These are phyloP conservation scores for Blennius ocellaris DNA, from an alignment of 2,113 vertebrate genomes.

Conservation along the genomic window DNA sequence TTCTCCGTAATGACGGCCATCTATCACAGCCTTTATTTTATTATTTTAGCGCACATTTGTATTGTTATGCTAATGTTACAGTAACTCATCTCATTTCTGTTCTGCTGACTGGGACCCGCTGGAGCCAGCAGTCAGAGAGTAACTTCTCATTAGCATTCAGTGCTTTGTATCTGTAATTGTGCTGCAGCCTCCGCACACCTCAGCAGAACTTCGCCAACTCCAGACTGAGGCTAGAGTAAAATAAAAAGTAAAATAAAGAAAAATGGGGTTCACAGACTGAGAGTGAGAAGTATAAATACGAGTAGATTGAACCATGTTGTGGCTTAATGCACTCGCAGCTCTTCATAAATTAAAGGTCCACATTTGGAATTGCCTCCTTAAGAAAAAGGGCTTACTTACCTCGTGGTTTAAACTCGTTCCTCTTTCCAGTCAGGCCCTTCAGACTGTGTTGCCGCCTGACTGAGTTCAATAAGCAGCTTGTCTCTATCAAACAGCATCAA, in stretches of 20 bases:
- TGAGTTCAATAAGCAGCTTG: slow-evolving; percentile 59
- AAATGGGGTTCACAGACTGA: neutral
- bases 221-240: no score
- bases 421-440: slow-evolving; percentile 3
- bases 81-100: slow-evolving; percentile 43
- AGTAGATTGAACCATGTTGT: neutral
- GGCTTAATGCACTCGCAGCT: neutral
- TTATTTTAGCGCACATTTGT: slow-evolving; percentile 56
- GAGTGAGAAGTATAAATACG: neutral
- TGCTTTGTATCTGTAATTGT: slow-evolving; percentile 50
- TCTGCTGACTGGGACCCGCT: slow-evolving; percentile 53
- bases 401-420: neutral
- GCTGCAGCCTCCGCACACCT: slow-evolving; percentile 2
- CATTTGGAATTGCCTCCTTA: neutral
- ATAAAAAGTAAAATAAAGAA: slow-evolving; percentile 10
- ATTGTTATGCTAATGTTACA: slow-evolving; percentile 58
- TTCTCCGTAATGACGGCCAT: slow-evolving; percentile 49
- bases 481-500: slow-evolving; percentile 63
- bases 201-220: slow-evolving; percentile 25
- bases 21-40: slow-evolving; percentile 50
- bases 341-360: neutral
- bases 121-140: slow-evolving; percentile 42
- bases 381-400: neutral
- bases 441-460: slow-evolving; percentile 40
- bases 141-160: slow-evolving; percentile 49